Conservation (phyloP, 2,113 vertebrate species). For the Ciconia maguari region DNA sequence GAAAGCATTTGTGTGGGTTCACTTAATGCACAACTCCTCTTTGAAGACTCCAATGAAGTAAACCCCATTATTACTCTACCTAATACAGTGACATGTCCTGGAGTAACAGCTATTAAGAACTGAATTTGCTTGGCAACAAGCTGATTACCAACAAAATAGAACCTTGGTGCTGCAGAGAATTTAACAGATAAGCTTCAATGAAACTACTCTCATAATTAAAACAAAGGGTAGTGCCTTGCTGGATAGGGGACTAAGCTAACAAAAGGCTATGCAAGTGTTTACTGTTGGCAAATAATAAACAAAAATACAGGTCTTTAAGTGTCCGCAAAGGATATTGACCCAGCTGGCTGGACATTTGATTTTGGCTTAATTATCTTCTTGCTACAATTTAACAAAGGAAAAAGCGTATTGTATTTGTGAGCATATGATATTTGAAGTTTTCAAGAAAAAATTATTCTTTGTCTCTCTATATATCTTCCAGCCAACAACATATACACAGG, state of each 20-base stretch:
- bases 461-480: neutral
- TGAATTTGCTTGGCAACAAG: neutral
- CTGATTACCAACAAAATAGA: neutral
- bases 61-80: neutral
- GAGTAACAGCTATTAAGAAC: neutral
- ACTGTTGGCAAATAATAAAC: neutral
- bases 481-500: neutral
- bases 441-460: neutral
- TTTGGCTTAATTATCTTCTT: neutral
- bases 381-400: neutral
- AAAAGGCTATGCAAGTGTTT: neutral
- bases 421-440: neutral
- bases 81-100: neutral
- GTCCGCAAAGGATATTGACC: neutral
- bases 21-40: neutral
- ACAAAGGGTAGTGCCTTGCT: neutral
- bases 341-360: neutral
- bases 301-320: neutral
- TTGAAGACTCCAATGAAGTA: neutral
- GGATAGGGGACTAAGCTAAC: neutral
- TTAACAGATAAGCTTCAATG: neutral
- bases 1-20: neutral
- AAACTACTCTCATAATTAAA: neutral
- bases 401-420: neutral
- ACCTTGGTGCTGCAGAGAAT: neutral